phyloP scores from a whole-genome alignment of 2,797 vertebrate species.

The Syngnathus rostellatus region DNA sequence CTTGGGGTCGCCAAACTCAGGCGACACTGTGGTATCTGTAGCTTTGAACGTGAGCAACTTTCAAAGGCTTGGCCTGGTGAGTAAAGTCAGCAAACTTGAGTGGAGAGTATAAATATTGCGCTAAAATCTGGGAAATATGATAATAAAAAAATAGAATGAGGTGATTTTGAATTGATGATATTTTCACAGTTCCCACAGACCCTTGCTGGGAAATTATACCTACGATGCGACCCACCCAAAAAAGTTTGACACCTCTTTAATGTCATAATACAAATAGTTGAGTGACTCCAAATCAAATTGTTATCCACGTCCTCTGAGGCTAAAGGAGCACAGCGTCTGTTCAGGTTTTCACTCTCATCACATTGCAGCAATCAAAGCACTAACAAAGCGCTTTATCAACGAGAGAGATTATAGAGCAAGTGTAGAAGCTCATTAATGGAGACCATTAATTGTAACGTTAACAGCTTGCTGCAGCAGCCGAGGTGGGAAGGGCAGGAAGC shows the following conservation, averaged over 20 bases:
- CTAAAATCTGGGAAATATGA: too few species aligned
- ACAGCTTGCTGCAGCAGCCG: constrained; percentile 36
- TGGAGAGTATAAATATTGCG: too few species aligned
- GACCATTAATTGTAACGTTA: constrained; percentile 56
- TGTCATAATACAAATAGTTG: not conserved
- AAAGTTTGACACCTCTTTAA: not conserved
- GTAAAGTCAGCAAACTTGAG: too few species aligned
- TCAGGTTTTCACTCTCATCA: constrained; percentile 27
- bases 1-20: too few species aligned
- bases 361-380: constrained; percentile 33
- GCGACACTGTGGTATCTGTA: too few species aligned
- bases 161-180: too few species aligned
- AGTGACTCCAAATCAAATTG: not conserved
- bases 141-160: too few species aligned
- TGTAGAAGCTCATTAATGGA: constrained; percentile 60
- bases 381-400: constrained; percentile 39
- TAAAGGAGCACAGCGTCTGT: constrained; percentile 54
- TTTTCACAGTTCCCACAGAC: too few species aligned
- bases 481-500: constrained; percentile 38
- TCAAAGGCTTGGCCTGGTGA: too few species aligned
- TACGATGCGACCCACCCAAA: not conserved
- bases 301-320: constrained; percentile 33
- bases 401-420: constrained; percentile 41
- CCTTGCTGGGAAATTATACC: too few species aligned
- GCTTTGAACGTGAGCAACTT: too few species aligned